Evolutionary conservation across 1,140 invertebrate species (phyloP).

Genomic region (Fragariocoptes setiger): DNA sequence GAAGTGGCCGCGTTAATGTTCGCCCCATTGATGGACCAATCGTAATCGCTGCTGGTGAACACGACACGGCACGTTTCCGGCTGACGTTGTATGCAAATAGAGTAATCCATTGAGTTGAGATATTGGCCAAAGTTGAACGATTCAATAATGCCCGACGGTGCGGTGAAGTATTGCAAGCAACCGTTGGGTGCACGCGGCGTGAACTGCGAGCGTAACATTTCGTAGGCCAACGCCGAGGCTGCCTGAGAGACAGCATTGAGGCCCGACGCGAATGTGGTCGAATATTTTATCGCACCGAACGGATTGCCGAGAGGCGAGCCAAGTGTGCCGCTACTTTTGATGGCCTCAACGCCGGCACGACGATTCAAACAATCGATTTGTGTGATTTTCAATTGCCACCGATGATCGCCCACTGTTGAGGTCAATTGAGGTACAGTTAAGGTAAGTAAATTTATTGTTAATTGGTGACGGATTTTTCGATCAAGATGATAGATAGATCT

Average conservation of each 20-base stretch:
- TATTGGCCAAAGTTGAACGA: slow-evolving; percentile 26
- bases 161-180: slow-evolving; percentile 29
- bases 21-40: slow-evolving; percentile 3
- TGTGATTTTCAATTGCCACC: slow-evolving; percentile 8
- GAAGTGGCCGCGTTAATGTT: neutral
- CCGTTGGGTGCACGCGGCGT: slow-evolving; percentile 18
- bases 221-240: neutral
- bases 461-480: too few species aligned
- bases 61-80: slow-evolving; percentile 11
- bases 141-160: slow-evolving; percentile 21
- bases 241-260: neutral
- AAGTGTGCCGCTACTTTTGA: neutral
- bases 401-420: slow-evolving; percentile 6
- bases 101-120: slow-evolving; percentile 12
- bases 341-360: neutral
- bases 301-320: neutral
- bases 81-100: slow-evolving; percentile 12
- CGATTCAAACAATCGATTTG: slow-evolving; percentile 8
- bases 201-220: neutral
- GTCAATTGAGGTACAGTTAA: too few species aligned
- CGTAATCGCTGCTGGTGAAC: slow-evolving; percentile 2
- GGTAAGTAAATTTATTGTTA: too few species aligned
- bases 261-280: neutral
- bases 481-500: too few species aligned
- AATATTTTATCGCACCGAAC: neutral